These are phyloP conservation scores for Lasaia peninsularis DNA, from an alignment of 1,140 invertebrate species.

Conservation along the genomic window DNA sequence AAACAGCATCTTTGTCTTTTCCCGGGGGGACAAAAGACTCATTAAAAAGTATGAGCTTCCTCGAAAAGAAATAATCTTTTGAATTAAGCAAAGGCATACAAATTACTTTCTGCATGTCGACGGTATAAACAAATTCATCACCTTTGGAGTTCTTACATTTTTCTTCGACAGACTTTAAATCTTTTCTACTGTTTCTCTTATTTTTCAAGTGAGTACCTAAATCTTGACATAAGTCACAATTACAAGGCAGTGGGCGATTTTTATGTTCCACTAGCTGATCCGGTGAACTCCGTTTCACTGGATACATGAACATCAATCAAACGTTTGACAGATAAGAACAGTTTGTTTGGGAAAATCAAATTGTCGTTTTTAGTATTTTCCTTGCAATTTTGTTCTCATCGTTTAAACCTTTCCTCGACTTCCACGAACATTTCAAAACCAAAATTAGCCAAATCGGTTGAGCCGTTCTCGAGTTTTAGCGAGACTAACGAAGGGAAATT, in stretches of 20 bases:
- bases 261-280: conserved; percentile 1
- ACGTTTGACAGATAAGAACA: no score
- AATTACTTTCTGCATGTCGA: background rate
- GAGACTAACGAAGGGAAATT: no score
- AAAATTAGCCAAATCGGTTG: no score
- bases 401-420: no score
- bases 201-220: background rate
- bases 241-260: background rate
- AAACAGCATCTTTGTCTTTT: background rate
- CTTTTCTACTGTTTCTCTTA: background rate
- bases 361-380: no score
- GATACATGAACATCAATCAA: no score
- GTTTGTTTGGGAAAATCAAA: no score
- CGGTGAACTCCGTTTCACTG: no score
- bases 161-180: background rate
- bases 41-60: conserved; percentile 2
- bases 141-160: background rate
- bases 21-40: background rate
- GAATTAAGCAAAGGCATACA: background rate
- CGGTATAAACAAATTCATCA: background rate
- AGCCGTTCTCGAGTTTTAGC: no score
- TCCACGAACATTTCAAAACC: no score
- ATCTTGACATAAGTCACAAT: conserved; percentile 1
- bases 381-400: no score
- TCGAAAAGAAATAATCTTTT: background rate